Evolutionary conservation across 37 sponge, comb jelly and placozoan species (phyloP).

Genomic region (Cladorhizidae sp.): DNA sequence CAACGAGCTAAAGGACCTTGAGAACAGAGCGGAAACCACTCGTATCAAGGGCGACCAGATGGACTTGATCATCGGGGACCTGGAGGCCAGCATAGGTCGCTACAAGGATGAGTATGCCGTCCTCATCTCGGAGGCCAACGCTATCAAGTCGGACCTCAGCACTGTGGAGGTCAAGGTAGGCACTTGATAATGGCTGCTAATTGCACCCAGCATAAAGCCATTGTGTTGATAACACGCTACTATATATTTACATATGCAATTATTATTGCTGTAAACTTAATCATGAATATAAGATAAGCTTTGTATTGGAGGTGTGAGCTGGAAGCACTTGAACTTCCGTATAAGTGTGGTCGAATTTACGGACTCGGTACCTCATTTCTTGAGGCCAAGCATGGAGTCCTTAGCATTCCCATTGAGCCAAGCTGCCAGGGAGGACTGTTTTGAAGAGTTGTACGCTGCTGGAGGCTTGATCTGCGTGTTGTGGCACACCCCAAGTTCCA

Average conservation of each 20-base stretch:
- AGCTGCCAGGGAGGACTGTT: too few relatives aligned
- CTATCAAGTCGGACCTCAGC: constrained; percentile 81
- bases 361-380: too few relatives aligned
- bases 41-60: constrained; percentile 79
- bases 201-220: too few relatives aligned
- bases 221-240: background rate
- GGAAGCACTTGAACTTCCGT: too few relatives aligned
- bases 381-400: too few relatives aligned
- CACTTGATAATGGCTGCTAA: too few relatives aligned
- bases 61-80: constrained; percentile 62
- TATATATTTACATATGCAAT: too few relatives aligned
- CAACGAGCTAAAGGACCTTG: constrained; percentile 72
- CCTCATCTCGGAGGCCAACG: constrained; percentile 93
- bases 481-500: too few relatives aligned
- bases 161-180: constrained; percentile 91
- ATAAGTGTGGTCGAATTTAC: too few relatives aligned
- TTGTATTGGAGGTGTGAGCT: background rate
- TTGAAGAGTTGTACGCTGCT: too few relatives aligned
- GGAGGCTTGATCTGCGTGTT: too few relatives aligned
- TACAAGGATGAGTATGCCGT: constrained; percentile 97
- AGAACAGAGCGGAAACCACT: constrained; percentile 75
- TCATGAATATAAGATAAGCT: background rate
- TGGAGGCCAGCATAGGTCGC: constrained; percentile 81
- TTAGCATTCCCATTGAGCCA: too few relatives aligned
- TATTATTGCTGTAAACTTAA: background rate